A percentile compares a stretch with the other conserved stretches of the same genome.
Conservation (phyloP, 2,888 invertebrate species). For the Agrilus biguttatus region DNA sequence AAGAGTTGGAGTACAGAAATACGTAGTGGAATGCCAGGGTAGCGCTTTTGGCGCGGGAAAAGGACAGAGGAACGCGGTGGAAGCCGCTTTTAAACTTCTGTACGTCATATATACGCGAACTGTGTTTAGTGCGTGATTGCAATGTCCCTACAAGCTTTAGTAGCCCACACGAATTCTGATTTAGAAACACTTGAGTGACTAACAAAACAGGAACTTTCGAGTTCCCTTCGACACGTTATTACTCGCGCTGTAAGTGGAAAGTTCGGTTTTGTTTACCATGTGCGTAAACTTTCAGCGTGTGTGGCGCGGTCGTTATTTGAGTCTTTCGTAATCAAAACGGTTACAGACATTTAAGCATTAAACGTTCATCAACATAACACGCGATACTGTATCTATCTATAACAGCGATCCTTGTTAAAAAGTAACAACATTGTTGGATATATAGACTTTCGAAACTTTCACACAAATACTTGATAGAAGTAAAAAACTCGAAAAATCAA, state of each 20-base stretch:
- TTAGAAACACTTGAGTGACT: conserved; percentile 14
- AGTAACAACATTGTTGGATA: conserved; percentile 5
- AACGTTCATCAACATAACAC: background rate
- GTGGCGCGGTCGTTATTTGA: conserved; percentile 8
- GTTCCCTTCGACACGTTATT: background rate
- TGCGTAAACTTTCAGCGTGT: conserved; percentile 9
- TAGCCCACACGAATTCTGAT: conserved; percentile 22
- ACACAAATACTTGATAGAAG: too few relatives aligned
- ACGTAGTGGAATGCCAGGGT: conserved; percentile 11
- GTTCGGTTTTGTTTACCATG: conserved; percentile 9
- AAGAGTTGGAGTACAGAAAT: conserved; percentile 23
- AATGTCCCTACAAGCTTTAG: conserved; percentile 25
- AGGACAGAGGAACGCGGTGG: conserved; percentile 21
- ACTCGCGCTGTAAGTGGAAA: conserved; percentile 6
- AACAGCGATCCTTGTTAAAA: conserved; percentile 1
- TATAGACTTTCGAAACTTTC: background rate
- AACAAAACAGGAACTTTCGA: conserved; percentile 5
- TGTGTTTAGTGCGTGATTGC: conserved; percentile 25
- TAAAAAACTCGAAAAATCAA: too few relatives aligned
- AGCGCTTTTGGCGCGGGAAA: conserved; percentile 23
- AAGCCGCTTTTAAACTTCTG: conserved; percentile 16
- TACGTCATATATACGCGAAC: conserved; percentile 19
- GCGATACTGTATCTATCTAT: background rate
- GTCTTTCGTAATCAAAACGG: too few relatives aligned
- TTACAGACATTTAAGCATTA: background rate